Evolutionary conservation across 2,797 vertebrate genomes (phyloP).

Genomic region (Pseudomugil gertrudae): DNA sequence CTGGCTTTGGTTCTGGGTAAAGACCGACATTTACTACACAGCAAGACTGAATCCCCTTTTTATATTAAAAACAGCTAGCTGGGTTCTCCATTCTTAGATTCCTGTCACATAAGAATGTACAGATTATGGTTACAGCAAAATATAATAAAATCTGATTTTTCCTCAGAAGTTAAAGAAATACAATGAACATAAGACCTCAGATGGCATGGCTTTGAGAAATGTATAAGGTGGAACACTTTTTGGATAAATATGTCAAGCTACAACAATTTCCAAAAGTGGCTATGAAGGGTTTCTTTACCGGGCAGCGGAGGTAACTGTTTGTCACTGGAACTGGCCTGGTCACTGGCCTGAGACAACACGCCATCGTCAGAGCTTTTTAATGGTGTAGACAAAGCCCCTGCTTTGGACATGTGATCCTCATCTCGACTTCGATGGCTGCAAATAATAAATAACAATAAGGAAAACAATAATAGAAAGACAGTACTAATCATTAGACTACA

Average conservation of each 20-base stretch:
- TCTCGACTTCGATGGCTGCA: constrained; percentile 91
- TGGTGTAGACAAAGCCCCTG: constrained; percentile 87
- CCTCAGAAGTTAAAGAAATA: neutral
- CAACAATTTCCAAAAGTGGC: neutral
- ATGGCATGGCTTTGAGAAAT: neutral
- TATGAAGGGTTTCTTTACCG: constrained; percentile 76
- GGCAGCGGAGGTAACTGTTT: constrained; percentile 92
- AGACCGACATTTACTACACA: constrained; percentile 22
- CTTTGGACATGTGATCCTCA: constrained; percentile 89
- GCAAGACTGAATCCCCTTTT: neutral
- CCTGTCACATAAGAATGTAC: neutral
- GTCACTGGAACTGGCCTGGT: constrained; percentile 85
- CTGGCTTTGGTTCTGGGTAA: constrained; percentile 92
- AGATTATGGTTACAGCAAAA: neutral
- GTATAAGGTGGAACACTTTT: neutral
- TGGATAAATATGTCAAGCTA: neutral
- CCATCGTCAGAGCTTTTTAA: constrained; percentile 88
- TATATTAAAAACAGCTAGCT: neutral
- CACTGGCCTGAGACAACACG: constrained; percentile 82
- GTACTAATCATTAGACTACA: neutral
- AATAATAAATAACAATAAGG: neutral
- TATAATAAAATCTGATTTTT: neutral
- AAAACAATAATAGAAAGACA: neutral
- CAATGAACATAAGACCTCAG: neutral
- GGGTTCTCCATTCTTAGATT: neutral